Evolutionary conservation across 2,797 vertebrate species (phyloP).

Genomic region (Valencia hispanica): DNA sequence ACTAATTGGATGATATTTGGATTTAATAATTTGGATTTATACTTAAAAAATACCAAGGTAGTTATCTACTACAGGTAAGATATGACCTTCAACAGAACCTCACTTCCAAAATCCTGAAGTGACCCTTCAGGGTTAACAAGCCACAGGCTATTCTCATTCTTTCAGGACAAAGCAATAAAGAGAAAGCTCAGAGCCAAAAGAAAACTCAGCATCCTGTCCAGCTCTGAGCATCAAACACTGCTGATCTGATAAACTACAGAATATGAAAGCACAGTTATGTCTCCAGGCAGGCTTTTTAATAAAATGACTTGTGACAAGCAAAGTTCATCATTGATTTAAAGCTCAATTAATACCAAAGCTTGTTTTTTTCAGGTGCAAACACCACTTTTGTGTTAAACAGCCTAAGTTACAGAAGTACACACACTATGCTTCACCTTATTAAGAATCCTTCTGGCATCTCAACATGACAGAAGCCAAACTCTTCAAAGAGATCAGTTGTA

Average conservation of each 20-base stretch:
- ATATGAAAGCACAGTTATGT: conserved; percentile 37
- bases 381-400: conserved; percentile 22
- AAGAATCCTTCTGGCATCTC: conserved; percentile 37
- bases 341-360: conserved; percentile 29
- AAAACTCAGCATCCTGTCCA: conserved; percentile 69
- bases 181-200: conserved; percentile 68
- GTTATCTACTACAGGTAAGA: neutral
- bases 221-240: conserved; percentile 67
- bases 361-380: neutral
- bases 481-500: conserved; percentile 71
- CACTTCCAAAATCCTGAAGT: neutral
- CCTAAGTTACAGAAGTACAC: conserved; percentile 5
- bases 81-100: neutral
- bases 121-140: conserved; percentile 58
- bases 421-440: conserved; percentile 21
- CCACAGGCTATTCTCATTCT: conserved; percentile 58
- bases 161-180: conserved; percentile 58
- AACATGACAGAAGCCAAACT: conserved; percentile 63
- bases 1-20: no score
- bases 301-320: conserved; percentile 49
- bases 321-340: conserved; percentile 43
- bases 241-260: conserved; percentile 62
- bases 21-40: neutral
- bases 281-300: conserved; percentile 44
- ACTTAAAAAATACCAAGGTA: neutral